phyloP scores from a whole-genome alignment of 2,113 vertebrate species.

The Dolichallabes microphthalmus region DNA sequence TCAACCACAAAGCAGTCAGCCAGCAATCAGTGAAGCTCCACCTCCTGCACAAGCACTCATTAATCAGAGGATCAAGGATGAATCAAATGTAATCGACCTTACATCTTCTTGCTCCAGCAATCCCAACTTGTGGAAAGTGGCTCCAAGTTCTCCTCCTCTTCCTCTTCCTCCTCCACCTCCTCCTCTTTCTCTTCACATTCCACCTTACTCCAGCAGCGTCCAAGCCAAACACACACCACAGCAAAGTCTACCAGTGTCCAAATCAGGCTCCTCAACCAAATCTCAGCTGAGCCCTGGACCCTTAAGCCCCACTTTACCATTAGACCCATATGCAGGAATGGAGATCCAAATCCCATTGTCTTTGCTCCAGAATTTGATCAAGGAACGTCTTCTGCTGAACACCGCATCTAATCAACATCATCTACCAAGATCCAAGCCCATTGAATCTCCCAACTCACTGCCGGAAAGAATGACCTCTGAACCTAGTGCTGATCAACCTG shows the following conservation, averaged over 20 bases:
- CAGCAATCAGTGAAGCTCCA: not conserved
- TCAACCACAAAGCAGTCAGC: constrained; percentile 55
- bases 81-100: constrained; percentile 38
- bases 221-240: constrained; percentile 35
- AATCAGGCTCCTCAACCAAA: constrained; percentile 24
- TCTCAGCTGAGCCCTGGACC: not conserved
- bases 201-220: not conserved
- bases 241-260: constrained; percentile 26
- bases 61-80: not conserved
- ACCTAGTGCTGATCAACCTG: not conserved
- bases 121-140: constrained; percentile 11
- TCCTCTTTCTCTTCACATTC: not conserved
- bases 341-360: constrained; percentile 73
- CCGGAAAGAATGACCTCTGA: not conserved
- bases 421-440: not conserved
- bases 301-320: constrained; percentile 34
- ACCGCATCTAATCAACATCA: constrained; percentile 17
- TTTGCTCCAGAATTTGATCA: constrained; percentile 65
- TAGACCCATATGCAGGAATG: constrained; percentile 60
- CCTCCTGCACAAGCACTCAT: not conserved
- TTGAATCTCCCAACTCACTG: not conserved
- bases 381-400: constrained; percentile 45
- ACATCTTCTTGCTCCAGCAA: constrained; percentile 2
- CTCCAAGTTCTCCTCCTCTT: not conserved
- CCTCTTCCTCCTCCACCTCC: not conserved